Conservation (phyloP, 2,797 vertebrate species). For the Epinephelus awoara region DNA sequence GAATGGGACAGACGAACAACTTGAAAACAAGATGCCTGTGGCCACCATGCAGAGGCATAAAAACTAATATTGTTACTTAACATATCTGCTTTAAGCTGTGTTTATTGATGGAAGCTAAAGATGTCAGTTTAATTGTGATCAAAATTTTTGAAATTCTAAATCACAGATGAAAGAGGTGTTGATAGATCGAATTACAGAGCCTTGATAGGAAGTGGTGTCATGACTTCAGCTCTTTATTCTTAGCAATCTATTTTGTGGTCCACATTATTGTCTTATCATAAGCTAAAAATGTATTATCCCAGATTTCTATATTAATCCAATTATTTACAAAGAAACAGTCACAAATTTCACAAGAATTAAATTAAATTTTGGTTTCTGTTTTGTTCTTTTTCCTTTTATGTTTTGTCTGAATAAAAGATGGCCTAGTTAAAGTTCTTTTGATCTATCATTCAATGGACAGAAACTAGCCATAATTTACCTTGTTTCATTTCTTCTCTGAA, state of each 20-base stretch:
- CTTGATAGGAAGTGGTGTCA: not conserved
- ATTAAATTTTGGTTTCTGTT: not conserved
- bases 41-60: too few relatives aligned
- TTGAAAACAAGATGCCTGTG: too few relatives aligned
- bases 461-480: not conserved
- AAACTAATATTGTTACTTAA: not conserved
- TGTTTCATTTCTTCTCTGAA: not conserved
- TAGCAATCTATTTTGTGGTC: not conserved
- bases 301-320: not conserved
- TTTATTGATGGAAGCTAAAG: not conserved
- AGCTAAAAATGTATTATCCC: not conserved
- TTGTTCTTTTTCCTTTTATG: not conserved
- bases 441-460: not conserved
- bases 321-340: not conserved
- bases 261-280: not conserved
- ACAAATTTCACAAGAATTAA: not conserved
- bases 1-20: too few relatives aligned
- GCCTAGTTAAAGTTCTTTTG: not conserved
- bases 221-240: not conserved
- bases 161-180: not conserved
- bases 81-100: not conserved
- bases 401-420: not conserved
- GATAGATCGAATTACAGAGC: not conserved
- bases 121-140: not conserved
- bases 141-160: not conserved